Percentiles rank a stretch among this genome's conserved stretches.
phyloP scores from a whole-genome alignment of 92 coral and sea anemone genomes.

The Epizoanthus illoricatus region DNA sequence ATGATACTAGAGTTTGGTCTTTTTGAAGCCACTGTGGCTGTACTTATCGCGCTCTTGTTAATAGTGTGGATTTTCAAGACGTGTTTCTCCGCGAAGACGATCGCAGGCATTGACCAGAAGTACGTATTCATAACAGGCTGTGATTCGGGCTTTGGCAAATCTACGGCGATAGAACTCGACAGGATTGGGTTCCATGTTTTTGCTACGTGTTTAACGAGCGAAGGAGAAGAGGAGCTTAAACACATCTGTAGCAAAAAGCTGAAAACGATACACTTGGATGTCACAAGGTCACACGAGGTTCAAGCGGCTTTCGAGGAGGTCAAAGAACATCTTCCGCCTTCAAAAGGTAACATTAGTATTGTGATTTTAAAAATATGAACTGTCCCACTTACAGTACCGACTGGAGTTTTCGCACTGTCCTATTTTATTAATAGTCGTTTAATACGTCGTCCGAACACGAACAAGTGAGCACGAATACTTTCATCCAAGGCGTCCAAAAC shows the following conservation, averaged over 20 bases:
- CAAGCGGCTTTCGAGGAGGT: conserved; percentile 51
- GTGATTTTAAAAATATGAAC: no score
- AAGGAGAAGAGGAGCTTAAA: conserved; percentile 58
- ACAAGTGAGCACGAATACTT: no score
- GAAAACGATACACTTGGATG: conserved; percentile 63
- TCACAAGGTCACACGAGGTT: conserved; percentile 67
- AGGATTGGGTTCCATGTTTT: conserved; percentile 79
- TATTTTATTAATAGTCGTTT: no score
- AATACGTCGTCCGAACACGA: no score
- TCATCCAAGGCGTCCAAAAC: no score
- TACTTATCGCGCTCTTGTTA: background rate
- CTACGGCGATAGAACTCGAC: conserved; percentile 74
- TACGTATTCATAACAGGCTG: conserved; percentile 86
- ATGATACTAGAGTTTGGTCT: background rate
- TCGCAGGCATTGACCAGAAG: conserved; percentile 41
- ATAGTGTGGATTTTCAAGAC: conserved; percentile 33
- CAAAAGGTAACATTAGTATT: conserved; percentile 44
- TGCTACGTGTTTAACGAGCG: conserved; percentile 84
- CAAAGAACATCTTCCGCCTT: conserved; percentile 41
- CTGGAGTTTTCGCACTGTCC: no score
- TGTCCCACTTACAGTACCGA: no score
- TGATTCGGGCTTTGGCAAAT: conserved; percentile 86
- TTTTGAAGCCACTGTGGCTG: background rate
- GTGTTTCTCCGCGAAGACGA: background rate
- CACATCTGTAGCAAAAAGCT: conserved; percentile 63